Conservation (phyloP, 2,113 vertebrate genomes). For the Hydrolagus affinis region DNA sequence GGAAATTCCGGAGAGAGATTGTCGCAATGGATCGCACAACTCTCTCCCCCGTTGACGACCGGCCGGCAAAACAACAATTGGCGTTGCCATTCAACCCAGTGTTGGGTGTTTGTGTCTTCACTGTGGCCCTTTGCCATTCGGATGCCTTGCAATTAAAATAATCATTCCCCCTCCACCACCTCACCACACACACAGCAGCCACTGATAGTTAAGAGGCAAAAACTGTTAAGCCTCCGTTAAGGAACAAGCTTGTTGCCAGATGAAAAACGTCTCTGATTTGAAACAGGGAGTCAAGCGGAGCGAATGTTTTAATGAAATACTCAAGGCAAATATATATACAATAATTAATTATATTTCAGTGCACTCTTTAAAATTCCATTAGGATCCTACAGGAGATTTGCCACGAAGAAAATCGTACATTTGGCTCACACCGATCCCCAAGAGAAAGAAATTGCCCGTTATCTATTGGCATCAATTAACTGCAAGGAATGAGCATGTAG, state of each 20-base stretch:
- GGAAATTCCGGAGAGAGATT: no score
- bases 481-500: neutral
- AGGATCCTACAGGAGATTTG: neutral
- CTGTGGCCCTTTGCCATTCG: neutral
- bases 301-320: neutral
- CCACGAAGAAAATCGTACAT: neutral
- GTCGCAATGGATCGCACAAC: no score
- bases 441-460: neutral
- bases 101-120: conserved; percentile 5
- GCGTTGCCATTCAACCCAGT: neutral
- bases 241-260: neutral
- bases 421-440: neutral
- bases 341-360: neutral
- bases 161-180: neutral
- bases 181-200: neutral
- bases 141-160: conserved; percentile 25
- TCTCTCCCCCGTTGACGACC: neutral
- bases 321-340: neutral
- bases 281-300: neutral
- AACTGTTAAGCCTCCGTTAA: neutral
- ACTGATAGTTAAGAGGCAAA: neutral
- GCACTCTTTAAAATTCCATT: neutral
- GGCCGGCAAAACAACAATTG: neutral
- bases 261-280: neutral
- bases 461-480: neutral